Base-by-base conservation (phyloP, 2,797 vertebrate species). In the Poliocrania exsul region DNA sequence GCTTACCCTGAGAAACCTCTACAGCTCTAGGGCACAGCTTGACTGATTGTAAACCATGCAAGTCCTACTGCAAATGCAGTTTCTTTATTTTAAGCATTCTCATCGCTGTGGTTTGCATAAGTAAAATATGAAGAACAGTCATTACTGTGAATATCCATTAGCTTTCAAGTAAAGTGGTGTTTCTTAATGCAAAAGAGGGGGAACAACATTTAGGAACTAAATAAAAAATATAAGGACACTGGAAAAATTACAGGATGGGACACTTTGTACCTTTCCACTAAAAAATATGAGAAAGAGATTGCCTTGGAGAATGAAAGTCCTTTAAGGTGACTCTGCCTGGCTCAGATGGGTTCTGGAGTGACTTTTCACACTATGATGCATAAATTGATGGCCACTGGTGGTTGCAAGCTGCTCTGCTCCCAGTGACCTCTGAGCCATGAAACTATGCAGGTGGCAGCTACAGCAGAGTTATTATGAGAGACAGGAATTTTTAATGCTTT, bases 61-160 rank as follows among this genome's bases (percentile, higher is more conserved):
- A 93, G 81, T 44, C 70, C 64, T 95, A 24, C 12, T 37, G 65
- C 49, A 74, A 79, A 88, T 49, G 20, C 31, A 37, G 46, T 42
- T 94, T 58, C 65, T 91, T 92, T 92, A 89, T 81, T 81, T 19
- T 28, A 73, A 65, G n/a, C 29, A 49, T 87, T 92, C 87, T 93
- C 65, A 50, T 82, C 78, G 60, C 77, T 80, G 81, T 72, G 37
- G 24, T 95, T 96, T 96, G 46, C 56, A 71, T 86, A 86, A 90
- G 88, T 91, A 95, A 95, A 92, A 87, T 78, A 88, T 77, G 28
- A 93, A 93, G 31, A 89, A 83, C 18, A n/a, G 60, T 94, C 23
- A 77, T 88, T 94, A 84, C 28, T 6, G 13, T 58, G 70, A 51
- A 46, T 78, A 69, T 31, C 57, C 11, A 2, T 26, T 50, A 86